Conservation (phyloP, 2,888 invertebrate species). For the Agrochola lychnidis region DNA sequence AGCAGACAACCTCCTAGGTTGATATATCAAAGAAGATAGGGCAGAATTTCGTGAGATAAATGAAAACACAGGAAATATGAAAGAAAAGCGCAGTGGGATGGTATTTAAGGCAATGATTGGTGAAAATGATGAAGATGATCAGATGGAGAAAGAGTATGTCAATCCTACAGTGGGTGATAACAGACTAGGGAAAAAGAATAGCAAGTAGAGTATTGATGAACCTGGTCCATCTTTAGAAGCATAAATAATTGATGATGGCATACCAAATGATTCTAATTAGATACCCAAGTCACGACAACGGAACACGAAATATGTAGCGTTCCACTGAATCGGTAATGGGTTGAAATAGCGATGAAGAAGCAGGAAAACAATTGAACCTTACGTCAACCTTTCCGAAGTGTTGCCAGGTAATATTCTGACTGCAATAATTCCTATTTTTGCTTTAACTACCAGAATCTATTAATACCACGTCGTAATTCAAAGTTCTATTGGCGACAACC, state of each 20-base stretch:
- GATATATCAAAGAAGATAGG: background rate
- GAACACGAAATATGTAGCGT: no score
- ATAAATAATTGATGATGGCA: background rate
- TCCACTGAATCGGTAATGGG: no score
- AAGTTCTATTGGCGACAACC: conserved; percentile 40
- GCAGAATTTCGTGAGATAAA: background rate
- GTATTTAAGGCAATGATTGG: background rate
- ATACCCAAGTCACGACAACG: background rate
- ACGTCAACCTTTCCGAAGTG: conserved; percentile 13
- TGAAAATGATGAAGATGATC: background rate
- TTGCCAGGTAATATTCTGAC: conserved; percentile 13
- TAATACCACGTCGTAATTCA: conserved; percentile 18
- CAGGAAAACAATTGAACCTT: conserved; percentile 1
- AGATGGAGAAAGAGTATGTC: background rate
- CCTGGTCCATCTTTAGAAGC: background rate
- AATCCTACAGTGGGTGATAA: background rate
- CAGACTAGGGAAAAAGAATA: background rate
- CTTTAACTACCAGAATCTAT: conserved; percentile 4
- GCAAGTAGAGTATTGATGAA: background rate
- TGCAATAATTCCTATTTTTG: conserved; percentile 10
- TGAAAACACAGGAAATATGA: background rate
- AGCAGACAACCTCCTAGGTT: no score
- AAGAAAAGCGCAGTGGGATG: background rate
- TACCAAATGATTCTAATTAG: background rate
- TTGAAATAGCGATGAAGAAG: background rate